phyloP scores from a whole-genome alignment of 2,888 invertebrate genomes.

The Timema podura region DNA sequence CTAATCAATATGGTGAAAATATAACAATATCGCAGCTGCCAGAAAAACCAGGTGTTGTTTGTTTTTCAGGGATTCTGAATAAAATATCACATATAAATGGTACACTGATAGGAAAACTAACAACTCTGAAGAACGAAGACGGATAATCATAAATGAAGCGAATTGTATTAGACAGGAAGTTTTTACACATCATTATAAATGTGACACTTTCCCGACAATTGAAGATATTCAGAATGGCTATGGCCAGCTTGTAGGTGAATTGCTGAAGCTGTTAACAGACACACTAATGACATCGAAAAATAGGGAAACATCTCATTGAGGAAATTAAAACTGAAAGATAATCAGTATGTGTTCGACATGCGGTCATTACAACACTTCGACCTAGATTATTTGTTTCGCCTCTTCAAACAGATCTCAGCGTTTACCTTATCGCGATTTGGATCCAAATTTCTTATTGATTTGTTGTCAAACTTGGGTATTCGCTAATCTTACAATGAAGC shows the following conservation, averaged over 20 bases:
- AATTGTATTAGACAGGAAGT: neutral
- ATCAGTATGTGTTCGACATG: neutral
- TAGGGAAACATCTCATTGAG: neutral
- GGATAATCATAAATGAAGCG: neutral
- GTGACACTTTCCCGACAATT: neutral
- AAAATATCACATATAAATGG: conserved; percentile 9
- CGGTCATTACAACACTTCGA: conserved; percentile 1
- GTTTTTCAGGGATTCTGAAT: conserved; percentile 8
- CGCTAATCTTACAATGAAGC: conserved; percentile 11
- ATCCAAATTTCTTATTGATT: neutral
- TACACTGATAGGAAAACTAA: conserved; percentile 9
- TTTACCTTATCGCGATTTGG: neutral
- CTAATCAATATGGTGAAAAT: neutral
- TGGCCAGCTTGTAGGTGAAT: neutral
- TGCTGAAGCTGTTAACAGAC: neutral
- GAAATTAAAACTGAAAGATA: neutral
- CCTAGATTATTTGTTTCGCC: conserved; percentile 10
- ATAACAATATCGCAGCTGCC: conserved; percentile 5
- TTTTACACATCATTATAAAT: neutral
- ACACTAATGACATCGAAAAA: neutral
- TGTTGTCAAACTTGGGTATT: conserved; percentile 7
- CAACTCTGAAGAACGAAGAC: neutral
- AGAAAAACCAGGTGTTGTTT: conserved; percentile 9
- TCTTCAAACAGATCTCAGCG: neutral
- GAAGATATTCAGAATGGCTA: neutral